These are phyloP conservation scores for Drosophila fungiperda DNA, from an alignment of 2,888 invertebrate species.

Conservation along the genomic window DNA sequence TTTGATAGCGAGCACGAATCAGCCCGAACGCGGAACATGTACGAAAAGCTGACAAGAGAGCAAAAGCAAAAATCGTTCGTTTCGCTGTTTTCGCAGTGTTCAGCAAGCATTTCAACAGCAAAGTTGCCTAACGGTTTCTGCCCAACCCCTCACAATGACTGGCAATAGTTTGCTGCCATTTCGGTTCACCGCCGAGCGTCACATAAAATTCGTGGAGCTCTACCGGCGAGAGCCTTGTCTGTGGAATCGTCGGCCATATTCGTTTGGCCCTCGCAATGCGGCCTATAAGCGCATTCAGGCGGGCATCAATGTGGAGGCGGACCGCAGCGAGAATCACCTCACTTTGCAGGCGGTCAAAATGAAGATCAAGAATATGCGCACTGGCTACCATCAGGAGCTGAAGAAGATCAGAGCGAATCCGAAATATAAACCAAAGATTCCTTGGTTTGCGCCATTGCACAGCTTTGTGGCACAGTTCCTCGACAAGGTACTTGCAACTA, in stretches of 20 bases:
- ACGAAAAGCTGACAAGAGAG: constrained; percentile 29
- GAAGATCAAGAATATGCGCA: constrained; percentile 67
- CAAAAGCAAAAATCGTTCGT: constrained; percentile 21
- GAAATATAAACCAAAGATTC: constrained; percentile 53
- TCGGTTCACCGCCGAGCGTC: constrained; percentile 65
- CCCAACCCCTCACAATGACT: constrained; percentile 16
- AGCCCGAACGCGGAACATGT: constrained; percentile 23
- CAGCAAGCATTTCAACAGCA: constrained; percentile 34
- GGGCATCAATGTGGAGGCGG: constrained; percentile 54
- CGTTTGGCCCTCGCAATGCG: constrained; percentile 38
- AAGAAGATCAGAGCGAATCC: constrained; percentile 49
- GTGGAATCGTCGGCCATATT: constrained; percentile 53
- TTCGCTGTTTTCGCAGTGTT: constrained; percentile 27
- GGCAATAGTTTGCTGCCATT: constrained; percentile 39
- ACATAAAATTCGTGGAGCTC: constrained; percentile 62
- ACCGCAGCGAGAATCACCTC: constrained; percentile 32
- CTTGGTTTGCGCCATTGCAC: constrained; percentile 62
- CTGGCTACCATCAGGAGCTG: constrained; percentile 59
- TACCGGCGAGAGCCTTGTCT: constrained; percentile 68
- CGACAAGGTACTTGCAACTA: constrained; percentile 49
- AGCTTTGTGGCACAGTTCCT: constrained; percentile 49
- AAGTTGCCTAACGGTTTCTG: constrained; percentile 40
- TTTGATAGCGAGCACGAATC: constrained; percentile 20
- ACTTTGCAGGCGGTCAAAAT: constrained; percentile 55
- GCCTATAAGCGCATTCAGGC: constrained; percentile 61